Evolutionary conservation across 2,888 invertebrate genomes (phyloP).

Genomic region (Agapostemon virescens): DNA sequence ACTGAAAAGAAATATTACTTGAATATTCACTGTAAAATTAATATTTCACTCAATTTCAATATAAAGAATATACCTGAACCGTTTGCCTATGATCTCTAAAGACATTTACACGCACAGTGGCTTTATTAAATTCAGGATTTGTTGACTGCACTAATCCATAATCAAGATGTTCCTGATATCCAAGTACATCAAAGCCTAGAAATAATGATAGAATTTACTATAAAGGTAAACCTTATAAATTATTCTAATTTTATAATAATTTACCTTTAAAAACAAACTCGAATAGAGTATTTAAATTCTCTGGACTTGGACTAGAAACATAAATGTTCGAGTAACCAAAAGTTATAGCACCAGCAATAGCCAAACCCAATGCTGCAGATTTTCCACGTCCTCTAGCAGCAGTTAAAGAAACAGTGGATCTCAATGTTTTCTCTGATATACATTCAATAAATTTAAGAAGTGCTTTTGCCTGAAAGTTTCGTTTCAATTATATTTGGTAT

Average conservation of each 20-base stretch:
- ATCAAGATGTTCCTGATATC: slow-evolving; percentile 97
- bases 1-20: slow-evolving; percentile 82
- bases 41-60: not conserved
- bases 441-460: slow-evolving; percentile 96
- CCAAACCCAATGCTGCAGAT: slow-evolving; percentile 97
- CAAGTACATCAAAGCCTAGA: slow-evolving; percentile 91
- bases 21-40: slow-evolving; percentile 3
- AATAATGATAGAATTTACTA: slow-evolving; percentile 33
- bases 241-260: not conserved
- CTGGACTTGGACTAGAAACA: slow-evolving; percentile 98
- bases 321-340: slow-evolving; percentile 96
- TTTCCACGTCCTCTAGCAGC: slow-evolving; percentile 99
- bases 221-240: not conserved
- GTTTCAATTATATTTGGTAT: not conserved
- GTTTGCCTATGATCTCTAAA: slow-evolving; percentile 95
- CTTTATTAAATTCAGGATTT: slow-evolving; percentile 97
- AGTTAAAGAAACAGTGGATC: slow-evolving; percentile 96
- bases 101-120: slow-evolving; percentile 95
- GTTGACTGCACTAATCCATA: slow-evolving; percentile 97
- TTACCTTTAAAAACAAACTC: slow-evolving; percentile 95
- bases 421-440: slow-evolving; percentile 93
- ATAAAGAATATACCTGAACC: slow-evolving; percentile 85
- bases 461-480: slow-evolving; percentile 86
- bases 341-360: slow-evolving; percentile 92
- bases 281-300: slow-evolving; percentile 98